These are phyloP conservation scores for Psittacula echo DNA, from an alignment of 2,797 vertebrate species.

Conservation along the genomic window DNA sequence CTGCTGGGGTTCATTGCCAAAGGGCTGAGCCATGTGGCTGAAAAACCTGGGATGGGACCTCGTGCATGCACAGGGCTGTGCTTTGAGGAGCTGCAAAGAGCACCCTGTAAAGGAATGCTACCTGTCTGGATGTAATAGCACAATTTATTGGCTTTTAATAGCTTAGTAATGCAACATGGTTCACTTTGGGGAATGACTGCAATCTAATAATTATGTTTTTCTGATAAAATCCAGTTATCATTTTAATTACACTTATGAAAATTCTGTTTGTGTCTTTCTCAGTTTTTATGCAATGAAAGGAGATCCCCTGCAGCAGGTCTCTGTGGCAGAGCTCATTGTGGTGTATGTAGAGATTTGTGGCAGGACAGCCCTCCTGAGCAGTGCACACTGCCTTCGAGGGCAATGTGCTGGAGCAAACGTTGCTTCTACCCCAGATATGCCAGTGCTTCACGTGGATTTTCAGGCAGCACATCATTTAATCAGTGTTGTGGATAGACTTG, in stretches of 20 bases:
- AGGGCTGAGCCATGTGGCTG: fast-evolving
- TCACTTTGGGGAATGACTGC: not conserved
- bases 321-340: fast-evolving
- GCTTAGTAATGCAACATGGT: not conserved
- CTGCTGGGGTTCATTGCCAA: fast-evolving
- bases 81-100: not conserved
- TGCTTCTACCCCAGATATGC: fast-evolving
- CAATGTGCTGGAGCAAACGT: fast-evolving
- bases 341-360: not conserved
- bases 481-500: fast-evolving
- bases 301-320: not conserved
- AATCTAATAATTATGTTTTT: not conserved
- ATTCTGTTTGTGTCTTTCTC: not conserved
- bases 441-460: fast-evolving
- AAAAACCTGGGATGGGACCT: not conserved
- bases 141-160: not conserved
- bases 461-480: fast-evolving
- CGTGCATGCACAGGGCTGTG: no score
- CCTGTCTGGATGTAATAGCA: not conserved
- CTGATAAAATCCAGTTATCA: not conserved
- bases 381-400: fast-evolving
- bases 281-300: fast-evolving
- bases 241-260: not conserved
- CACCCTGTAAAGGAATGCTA: not conserved
- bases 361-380: not conserved